Evolutionary conservation across 2,113 vertebrate species (phyloP).

Genomic region (Naja naja): DNA sequence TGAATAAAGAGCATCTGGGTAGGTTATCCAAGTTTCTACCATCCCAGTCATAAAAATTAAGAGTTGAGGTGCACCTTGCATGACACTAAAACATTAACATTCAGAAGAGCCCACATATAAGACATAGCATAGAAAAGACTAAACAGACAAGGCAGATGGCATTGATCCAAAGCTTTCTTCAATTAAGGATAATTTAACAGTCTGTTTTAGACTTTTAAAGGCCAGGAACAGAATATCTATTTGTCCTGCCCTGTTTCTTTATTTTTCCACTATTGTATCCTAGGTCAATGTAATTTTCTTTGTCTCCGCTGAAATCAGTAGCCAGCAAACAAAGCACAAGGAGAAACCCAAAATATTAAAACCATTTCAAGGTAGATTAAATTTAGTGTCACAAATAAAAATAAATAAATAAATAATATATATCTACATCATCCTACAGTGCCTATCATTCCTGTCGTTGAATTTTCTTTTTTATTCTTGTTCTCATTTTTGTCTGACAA

Average conservation of each 20-base stretch:
- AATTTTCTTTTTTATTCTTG: no score
- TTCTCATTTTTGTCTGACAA: no score
- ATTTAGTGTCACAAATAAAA: background rate
- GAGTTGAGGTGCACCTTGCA: slow-evolving; percentile 3
- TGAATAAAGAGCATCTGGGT: background rate
- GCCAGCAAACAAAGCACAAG: background rate
- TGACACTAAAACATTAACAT: slow-evolving; percentile 11
- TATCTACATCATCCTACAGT: background rate
- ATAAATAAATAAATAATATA: background rate
- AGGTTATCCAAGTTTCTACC: background rate
- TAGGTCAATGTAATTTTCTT: background rate
- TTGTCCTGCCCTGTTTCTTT: background rate
- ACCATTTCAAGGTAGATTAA: background rate
- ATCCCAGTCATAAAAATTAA: background rate
- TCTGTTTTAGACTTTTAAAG: background rate
- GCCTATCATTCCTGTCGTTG: no score
- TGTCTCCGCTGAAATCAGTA: background rate
- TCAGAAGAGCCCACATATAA: slow-evolving; percentile 1
- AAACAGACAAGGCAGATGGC: background rate
- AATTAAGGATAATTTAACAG: background rate
- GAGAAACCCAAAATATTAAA: background rate
- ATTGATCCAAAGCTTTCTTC: background rate
- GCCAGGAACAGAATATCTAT: background rate
- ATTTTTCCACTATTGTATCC: background rate
- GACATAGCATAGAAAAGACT: slow-evolving; percentile 24